Percentiles rank a stretch among this genome's conserved stretches.
phyloP scores from a whole-genome alignment of 2,888 invertebrate species.

The Lagria hirta region DNA sequence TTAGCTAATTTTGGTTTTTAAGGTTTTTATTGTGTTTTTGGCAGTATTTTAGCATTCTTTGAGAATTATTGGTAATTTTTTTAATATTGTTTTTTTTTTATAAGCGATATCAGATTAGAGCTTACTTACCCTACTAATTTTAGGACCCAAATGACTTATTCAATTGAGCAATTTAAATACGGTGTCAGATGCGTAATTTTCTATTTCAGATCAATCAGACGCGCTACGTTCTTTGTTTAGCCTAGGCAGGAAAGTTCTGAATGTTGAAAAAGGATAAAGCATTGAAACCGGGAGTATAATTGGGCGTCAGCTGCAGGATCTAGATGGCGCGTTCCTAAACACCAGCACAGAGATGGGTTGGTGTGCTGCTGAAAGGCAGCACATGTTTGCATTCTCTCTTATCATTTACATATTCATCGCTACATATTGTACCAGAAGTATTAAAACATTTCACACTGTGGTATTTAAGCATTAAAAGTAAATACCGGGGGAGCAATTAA shows the following conservation, averaged over 20 bases:
- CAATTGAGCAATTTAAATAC: conserved; percentile 49
- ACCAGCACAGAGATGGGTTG: conserved; percentile 29
- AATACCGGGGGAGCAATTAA: not conserved
- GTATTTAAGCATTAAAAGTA: not conserved
- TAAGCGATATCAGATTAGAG: conserved; percentile 20
- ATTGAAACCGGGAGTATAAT: conserved; percentile 28
- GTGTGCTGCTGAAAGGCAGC: conserved; percentile 20
- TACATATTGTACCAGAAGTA: conserved; percentile 24
- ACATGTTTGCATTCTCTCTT: conserved; percentile 26
- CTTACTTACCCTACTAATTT: conserved; percentile 17
- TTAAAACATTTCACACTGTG: conserved; percentile 4
- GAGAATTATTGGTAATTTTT: no score
- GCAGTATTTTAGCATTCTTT: no score
- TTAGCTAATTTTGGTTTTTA: no score
- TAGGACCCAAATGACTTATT: conserved; percentile 44
- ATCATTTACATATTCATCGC: conserved; percentile 28
- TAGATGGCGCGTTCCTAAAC: conserved; percentile 45
- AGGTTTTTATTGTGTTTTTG: no score
- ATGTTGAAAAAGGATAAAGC: conserved; percentile 19
- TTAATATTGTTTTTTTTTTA: no score
- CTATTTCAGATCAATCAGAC: conserved; percentile 30
- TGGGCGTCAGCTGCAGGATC: conserved; percentile 47
- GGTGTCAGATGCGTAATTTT: conserved; percentile 45
- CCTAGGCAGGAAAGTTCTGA: conserved; percentile 13
- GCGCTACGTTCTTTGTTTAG: conserved; percentile 14